Base-by-base conservation (phyloP, 2,888 invertebrate genomes). In the Dynastes hyllus region DNA sequence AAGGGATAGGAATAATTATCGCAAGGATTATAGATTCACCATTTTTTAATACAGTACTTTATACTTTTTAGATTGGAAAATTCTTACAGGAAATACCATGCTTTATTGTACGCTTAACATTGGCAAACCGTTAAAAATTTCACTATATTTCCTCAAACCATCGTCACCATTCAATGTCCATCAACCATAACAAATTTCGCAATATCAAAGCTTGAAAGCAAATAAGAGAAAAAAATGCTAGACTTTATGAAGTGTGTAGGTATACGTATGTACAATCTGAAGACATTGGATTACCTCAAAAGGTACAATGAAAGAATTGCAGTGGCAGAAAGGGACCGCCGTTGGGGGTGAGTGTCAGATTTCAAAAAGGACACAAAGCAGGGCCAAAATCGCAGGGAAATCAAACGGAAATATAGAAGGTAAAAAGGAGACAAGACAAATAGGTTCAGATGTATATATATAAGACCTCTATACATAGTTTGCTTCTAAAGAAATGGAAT, bases 391-490 rank as follows among this genome's bases (percentile, higher is more conserved):
- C 27, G 61, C 29, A 1, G 27, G 16, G 22, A 61, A 61, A 61
- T 61, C 61, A 27, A 27, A 61, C 61, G 61, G 61, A 61, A 61
- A 61, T 27, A 29, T 53, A n/a, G 6, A 53, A 53, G 13, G 53
- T 53, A 53, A 9, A 51, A 51, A 13, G 51, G 51, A n/a, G 13
- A 51, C 11, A 51, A 51, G 51, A n/a, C n/a, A 51, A 53, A 16
- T 53, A 53, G 5, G 53, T 16, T n/a, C 5, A 16, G 53, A 13
- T n/a, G 2, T 53, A 53, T 11, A 3, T 3, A 27, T 29, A 8
- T 61, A 61, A 61, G 22, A 8, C 61, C 27, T n/a, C 61, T 13
- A 8, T 16, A 16, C 16, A 11, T 61, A 3, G 11, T 61, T 61
- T 9, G 61, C 8, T 27, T 4, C 11, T 0, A 27, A 11, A 61